A percentile compares a stretch with the other conserved stretches of the same genome.
Evolutionary conservation across 1,140 invertebrate species (phyloP).

Genomic region (Apocrypta bakeri): DNA sequence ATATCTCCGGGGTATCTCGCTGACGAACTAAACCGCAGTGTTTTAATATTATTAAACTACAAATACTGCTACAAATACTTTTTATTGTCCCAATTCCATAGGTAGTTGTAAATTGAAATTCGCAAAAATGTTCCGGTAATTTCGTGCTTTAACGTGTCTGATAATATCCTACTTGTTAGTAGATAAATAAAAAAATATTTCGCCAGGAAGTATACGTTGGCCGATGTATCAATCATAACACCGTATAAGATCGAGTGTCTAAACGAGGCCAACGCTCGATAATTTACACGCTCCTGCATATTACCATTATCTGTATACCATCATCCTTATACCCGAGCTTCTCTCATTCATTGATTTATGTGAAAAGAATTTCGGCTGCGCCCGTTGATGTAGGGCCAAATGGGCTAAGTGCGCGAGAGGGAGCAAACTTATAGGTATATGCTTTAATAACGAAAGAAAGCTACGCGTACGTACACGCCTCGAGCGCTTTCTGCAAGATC

Average conservation of each 20-base stretch:
- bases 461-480: neutral
- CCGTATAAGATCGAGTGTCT: neutral
- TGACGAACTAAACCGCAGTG: no score
- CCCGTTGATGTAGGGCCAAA: neutral
- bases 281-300: neutral
- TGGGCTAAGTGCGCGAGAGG: neutral
- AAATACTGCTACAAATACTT: no score
- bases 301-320: neutral
- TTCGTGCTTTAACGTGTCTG: no score
- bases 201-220: no score
- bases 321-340: neutral
- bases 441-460: neutral
- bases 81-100: no score
- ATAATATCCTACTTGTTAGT: no score
- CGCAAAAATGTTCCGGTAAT: no score
- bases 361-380: neutral
- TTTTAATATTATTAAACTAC: no score
- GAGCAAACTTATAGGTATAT: no score
- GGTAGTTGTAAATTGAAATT: no score
- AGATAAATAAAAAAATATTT: no score
- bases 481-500: neutral
- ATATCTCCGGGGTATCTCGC: no score
- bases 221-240: neutral
- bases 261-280: neutral
- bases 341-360: neutral